These are phyloP conservation scores for Elaphurus davidianus DNA, from an alignment of 2,113 vertebrate species.

Conservation along the genomic window DNA sequence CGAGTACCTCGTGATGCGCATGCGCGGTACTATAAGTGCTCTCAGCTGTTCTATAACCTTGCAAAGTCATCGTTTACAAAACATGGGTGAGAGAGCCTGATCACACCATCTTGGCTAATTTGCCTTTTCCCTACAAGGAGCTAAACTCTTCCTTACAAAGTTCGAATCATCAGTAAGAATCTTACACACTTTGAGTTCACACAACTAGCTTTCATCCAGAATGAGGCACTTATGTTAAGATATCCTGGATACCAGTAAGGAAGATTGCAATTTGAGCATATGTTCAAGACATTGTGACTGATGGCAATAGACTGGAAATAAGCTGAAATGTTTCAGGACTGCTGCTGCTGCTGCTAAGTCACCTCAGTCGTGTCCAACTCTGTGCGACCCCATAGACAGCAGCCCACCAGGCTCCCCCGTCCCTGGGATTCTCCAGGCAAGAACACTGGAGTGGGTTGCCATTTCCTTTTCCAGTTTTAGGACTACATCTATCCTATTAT, in stretches of 20 bases:
- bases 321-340: not conserved
- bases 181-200: not conserved
- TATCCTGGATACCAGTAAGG: not conserved
- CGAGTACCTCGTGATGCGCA: rapidly evolving
- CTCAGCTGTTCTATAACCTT: not conserved
- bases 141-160: not conserved
- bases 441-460: too few species aligned
- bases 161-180: not conserved
- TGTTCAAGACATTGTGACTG: not conserved
- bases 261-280: not conserved
- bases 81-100: not conserved
- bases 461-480: not conserved
- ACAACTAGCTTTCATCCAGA: not conserved
- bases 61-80: not conserved
- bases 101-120: not conserved
- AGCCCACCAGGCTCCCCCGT: too few species aligned
- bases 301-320: not conserved
- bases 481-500: not conserved
- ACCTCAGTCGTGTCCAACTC: too few species aligned
- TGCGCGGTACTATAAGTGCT: rapidly evolving
- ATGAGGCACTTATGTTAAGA: not conserved
- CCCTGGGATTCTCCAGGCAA: too few species aligned
- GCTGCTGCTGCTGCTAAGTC: too few species aligned
- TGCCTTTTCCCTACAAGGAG: not conserved
- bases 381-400: too few species aligned